phyloP scores from a whole-genome alignment of 2,797 vertebrate genomes.

The Rhinoraja longicauda region DNA sequence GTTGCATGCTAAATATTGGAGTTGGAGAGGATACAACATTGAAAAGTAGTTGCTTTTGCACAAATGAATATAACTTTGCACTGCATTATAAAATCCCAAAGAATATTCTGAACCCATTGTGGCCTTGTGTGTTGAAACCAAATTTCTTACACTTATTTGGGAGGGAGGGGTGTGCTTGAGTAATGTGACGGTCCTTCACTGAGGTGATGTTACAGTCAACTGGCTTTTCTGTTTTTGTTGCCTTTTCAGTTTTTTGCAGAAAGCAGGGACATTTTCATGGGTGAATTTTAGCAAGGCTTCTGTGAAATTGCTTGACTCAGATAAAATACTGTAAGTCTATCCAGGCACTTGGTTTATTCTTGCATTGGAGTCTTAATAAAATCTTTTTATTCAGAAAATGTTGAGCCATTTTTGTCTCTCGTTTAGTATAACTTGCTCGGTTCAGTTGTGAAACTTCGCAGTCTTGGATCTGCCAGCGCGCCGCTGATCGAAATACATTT shows the following conservation, averaged over 20 bases:
- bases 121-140: not conserved
- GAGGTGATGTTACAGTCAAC: not conserved
- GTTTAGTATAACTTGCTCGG: not conserved
- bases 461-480: too few species aligned
- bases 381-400: not conserved
- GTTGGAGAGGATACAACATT: not conserved
- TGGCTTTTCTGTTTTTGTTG: not conserved
- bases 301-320: slow-evolving; percentile 18
- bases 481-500: too few species aligned
- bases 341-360: not conserved
- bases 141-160: not conserved
- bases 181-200: not conserved
- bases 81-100: not conserved
- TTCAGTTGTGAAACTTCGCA: not conserved
- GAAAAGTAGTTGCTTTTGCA: not conserved
- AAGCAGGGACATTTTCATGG: not conserved
- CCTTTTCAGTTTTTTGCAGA: not conserved
- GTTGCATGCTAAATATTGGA: not conserved
- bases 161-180: too few species aligned
- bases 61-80: not conserved
- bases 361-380: slow-evolving; percentile 27
- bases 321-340: not conserved
- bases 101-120: not conserved
- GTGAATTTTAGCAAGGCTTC: not conserved
- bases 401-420: not conserved